phyloP scores from a whole-genome alignment of 2,113 vertebrate genomes.

The Osmerus mordax region DNA sequence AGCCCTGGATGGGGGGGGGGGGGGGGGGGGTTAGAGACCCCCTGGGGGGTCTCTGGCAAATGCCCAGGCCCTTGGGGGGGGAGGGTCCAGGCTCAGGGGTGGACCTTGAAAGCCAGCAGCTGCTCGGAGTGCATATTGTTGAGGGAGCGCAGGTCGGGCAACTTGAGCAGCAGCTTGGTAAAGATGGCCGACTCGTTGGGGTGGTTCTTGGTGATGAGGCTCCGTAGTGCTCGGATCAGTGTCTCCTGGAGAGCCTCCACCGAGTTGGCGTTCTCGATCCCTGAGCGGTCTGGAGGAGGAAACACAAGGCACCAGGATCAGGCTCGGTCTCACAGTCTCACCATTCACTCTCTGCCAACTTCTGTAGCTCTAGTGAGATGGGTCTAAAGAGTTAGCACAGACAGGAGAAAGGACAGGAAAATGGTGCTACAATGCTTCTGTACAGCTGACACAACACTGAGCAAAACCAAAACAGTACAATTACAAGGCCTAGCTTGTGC shows the following conservation, averaged over 20 bases:
- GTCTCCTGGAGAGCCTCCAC: constrained; percentile 95
- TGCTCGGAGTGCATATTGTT: constrained; percentile 99
- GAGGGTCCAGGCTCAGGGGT: constrained; percentile 75
- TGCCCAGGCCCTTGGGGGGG: background rate
- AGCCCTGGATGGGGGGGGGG: background rate
- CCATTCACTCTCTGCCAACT: background rate
- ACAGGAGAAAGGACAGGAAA: background rate
- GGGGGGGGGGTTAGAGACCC: background rate
- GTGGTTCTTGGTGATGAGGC: constrained; percentile 92
- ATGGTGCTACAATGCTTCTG: too few species aligned
- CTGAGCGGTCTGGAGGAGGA: constrained; percentile 82
- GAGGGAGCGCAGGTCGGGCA: constrained; percentile 94
- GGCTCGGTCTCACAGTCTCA: background rate
- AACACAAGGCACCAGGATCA: background rate
- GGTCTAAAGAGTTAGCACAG: background rate
- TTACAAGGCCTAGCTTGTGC: too few species aligned
- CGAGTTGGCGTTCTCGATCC: constrained; percentile 92
- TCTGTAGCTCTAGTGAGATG: background rate
- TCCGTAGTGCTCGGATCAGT: constrained; percentile 87
- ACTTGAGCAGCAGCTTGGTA: constrained; percentile 93
- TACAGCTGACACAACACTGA: too few species aligned
- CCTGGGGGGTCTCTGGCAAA: background rate
- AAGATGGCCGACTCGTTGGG: constrained; percentile 92
- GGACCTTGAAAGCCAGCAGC: constrained; percentile 96
- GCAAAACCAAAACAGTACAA: too few species aligned